phyloP scores from a whole-genome alignment of 2,797 vertebrate genomes.

The Thripadectes ignobilis region DNA sequence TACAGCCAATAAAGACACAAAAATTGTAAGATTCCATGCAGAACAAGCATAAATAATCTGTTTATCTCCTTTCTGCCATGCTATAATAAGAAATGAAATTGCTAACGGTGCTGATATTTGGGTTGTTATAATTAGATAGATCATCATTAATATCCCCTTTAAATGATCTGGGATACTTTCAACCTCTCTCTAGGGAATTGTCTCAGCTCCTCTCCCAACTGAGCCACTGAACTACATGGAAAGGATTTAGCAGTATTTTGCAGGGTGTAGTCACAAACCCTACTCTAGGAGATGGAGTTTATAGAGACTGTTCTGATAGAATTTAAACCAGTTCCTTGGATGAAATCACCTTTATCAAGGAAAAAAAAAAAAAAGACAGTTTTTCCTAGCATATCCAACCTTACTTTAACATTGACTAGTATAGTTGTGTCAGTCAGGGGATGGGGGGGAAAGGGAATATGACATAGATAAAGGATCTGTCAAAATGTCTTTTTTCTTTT shows the following conservation, averaged over 20 bases:
- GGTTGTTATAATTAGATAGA: slow-evolving; percentile 26
- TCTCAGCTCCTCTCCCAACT: not conserved
- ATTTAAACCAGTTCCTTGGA: not conserved
- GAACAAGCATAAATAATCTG: slow-evolving; percentile 47
- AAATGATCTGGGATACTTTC: slow-evolving; percentile 37
- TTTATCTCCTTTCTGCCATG: slow-evolving; percentile 33
- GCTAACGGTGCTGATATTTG: slow-evolving; percentile 1
- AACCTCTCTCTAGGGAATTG: not conserved
- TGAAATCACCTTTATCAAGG: not conserved
- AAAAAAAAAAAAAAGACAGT: not conserved
- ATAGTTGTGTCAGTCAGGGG: not conserved
- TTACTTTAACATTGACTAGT: not conserved
- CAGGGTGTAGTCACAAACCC: not conserved
- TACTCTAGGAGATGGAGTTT: not conserved
- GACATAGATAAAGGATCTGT: not conserved
- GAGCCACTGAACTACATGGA: not conserved
- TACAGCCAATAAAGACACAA: not conserved
- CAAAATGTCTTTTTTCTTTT: not conserved
- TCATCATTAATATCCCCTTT: slow-evolving; percentile 33
- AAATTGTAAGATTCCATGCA: not conserved
- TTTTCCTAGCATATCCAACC: not conserved
- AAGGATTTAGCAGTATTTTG: not conserved
- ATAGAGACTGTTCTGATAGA: not conserved
- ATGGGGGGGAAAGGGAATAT: not conserved
- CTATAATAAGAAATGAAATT: slow-evolving; percentile 23